Base-by-base conservation (phyloP, 2,888 invertebrate genomes). In the Drosophila tanythrix region DNA sequence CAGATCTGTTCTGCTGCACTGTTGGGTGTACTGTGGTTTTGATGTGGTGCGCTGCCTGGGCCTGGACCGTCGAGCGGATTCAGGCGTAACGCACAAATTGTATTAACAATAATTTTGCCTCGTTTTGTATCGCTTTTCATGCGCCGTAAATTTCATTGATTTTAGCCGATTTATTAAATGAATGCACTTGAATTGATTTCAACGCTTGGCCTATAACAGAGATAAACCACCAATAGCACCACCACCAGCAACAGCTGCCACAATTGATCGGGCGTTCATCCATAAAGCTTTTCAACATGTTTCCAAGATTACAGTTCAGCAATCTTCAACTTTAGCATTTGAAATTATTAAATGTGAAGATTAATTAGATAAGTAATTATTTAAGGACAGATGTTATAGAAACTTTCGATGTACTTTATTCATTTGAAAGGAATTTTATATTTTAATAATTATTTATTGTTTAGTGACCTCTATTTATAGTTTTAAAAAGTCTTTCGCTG, bases 101-200 rank as follows among this genome's bases (percentile, higher is more conserved):
- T 70, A 83, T 85, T 67, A 70, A 82, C 85, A 78, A 78, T 78
- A 67, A 59, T 68, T 77, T 64, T 59, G 72, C 38, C 2, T 57
- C 10, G 35, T 69, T 72, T 74, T 70, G 70, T 51, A 62, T 65
- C 69, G 69, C 64, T 70, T 73, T 55, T 63, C 66, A 69, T 74
- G 74, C 63, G 51, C 66, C 63, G 73, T 79, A 75, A 80, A 85
- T 78, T 73, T 68, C 59, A 78, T 80, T 88, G 88, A 84, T 83
- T 83, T n/a, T 35, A 35, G 0, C 74, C 79, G 76, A 75, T 75
- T 75, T 74, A 76, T 79, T 85, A 87, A 85, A 81, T 87, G 76
- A 81, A 85, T 85, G 87, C 84, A 86, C 79, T 89, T 79, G 83
- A 66, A 46, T 81, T 73, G 60, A 74, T 88, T 86, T 83, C 76